Base-by-base conservation (phyloP, 2,888 invertebrate species). In the Phyto melanocephala region DNA sequence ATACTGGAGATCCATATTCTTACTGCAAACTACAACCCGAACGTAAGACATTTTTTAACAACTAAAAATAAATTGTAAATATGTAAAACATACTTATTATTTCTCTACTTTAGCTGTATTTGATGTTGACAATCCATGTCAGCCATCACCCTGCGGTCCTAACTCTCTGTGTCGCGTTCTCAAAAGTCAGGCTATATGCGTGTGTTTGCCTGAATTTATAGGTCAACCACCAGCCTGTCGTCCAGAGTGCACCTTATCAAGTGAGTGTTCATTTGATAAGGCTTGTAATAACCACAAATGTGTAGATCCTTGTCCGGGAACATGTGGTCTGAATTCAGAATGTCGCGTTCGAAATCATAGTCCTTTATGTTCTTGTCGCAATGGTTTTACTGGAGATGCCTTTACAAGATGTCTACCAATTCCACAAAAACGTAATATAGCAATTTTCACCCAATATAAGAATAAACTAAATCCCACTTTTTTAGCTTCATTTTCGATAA, bases 171-270 rank as follows among this genome's bases (percentile, higher is more conserved):
- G 94, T 81, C 90, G 89, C 82, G 92, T 92, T 62, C 87, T 92
- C 1, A 91, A 92, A 67, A 92, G 92, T 35, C 92, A 93, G 81
- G 93, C 94, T 0, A 90, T 92, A 15, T 95, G 95, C 87, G 92
- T 92, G 13, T 95, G 95, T 87, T 88, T 93, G 54, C 91, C 93
- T 1, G 93, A 93, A 67, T 94, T 93, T 86, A 91, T 92, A 7
- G 95, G 95, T 33, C 91, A 93, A 62, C 94, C 95, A 60, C 95
- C 96, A 5, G 93, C 94, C 83, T 96, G 96, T 87, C 93, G 94
- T 85, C 96, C 96, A 11, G 96, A 96, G 91, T 96, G 96, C 89
- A 93, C 95, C 56, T 93, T 93, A 78, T 95, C 96, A 85, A 92
- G 92, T 75, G 94, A 95, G 89, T 95, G 95, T 88, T 85, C 93